phyloP scores from a whole-genome alignment of 2,113 vertebrate genomes.

The Rutilus rutilus region DNA sequence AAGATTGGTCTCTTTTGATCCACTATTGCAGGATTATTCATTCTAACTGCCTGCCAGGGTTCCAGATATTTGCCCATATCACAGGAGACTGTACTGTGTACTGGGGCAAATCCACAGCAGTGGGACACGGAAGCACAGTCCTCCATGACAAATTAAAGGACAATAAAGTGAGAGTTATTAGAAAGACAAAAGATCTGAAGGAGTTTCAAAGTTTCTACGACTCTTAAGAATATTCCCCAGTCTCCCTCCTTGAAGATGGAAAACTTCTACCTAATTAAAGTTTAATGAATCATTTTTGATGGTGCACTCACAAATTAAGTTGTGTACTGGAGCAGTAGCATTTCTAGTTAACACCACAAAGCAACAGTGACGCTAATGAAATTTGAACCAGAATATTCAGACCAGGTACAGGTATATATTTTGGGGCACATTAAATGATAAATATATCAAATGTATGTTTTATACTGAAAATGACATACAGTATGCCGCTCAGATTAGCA shows the following conservation, averaged over 20 bases:
- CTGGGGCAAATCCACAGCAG: constrained; percentile 8
- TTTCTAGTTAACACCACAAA: not conserved
- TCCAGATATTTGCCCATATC: constrained; percentile 54
- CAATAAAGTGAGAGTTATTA: constrained; percentile 43
- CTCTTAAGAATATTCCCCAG: not conserved
- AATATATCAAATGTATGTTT: not conserved
- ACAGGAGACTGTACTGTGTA: constrained; percentile 55
- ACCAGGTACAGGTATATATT: not conserved
- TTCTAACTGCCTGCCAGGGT: constrained; percentile 65
- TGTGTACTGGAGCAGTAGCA: not conserved
- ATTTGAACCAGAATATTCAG: not conserved
- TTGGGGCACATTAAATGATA: not conserved
- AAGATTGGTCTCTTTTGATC: constrained; percentile 67
- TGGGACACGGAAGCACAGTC: constrained; percentile 19
- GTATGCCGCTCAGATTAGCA: not conserved
- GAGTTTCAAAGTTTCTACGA: constrained; percentile 19
- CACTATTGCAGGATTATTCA: constrained; percentile 66
- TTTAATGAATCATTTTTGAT: constrained; percentile 28
- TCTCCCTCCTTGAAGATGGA: not conserved
- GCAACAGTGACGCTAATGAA: not conserved
- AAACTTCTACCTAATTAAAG: constrained; percentile 33
- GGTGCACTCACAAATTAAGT: not conserved
- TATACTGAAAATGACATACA: not conserved
- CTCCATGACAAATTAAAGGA: constrained; percentile 14
- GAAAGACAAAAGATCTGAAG: constrained; percentile 40